Percentiles rank a stretch among this genome's conserved stretches.
Evolutionary conservation across 2,797 vertebrate genomes (phyloP).

Genomic region (Dendrocincla tyrannina): DNA sequence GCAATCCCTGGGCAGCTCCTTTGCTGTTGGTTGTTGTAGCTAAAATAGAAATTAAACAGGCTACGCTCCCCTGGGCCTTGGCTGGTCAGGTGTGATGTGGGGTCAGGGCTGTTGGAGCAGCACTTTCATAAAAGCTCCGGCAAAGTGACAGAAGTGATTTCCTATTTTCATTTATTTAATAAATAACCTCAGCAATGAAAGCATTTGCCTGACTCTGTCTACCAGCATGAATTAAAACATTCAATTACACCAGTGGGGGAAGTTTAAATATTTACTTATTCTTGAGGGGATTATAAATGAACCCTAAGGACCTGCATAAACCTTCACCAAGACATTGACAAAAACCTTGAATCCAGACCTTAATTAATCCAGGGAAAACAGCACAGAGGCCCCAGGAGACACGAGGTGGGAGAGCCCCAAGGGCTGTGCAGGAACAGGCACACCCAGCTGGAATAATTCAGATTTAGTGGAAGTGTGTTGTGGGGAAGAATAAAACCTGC

Average conservation of each 20-base stretch:
- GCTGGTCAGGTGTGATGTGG: background rate
- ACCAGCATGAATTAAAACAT: conserved; percentile 12
- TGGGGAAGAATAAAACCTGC: background rate
- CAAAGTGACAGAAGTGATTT: background rate
- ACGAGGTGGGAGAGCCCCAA: background rate
- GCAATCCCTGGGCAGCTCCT: background rate
- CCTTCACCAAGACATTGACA: background rate
- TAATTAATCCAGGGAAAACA: conserved; percentile 12
- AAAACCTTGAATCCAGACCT: background rate
- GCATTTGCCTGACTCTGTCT: background rate
- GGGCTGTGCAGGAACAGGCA: background rate
- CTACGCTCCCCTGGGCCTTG: fast-evolving
- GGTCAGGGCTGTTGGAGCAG: background rate
- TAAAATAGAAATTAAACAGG: fast-evolving
- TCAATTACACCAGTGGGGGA: conserved; percentile 31
- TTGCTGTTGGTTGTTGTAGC: fast-evolving
- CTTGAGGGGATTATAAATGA: conserved; percentile 51
- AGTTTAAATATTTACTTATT: conserved; percentile 58
- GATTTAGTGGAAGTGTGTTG: background rate
- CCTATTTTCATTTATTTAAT: background rate
- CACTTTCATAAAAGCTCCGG: fast-evolving
- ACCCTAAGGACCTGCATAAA: conserved; percentile 31
- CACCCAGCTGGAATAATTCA: background rate
- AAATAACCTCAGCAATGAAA: background rate
- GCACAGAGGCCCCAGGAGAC: fast-evolving